These are phyloP conservation scores for Euplexia lucipara DNA, from an alignment of 2,888 invertebrate genomes.

Conservation along the genomic window DNA sequence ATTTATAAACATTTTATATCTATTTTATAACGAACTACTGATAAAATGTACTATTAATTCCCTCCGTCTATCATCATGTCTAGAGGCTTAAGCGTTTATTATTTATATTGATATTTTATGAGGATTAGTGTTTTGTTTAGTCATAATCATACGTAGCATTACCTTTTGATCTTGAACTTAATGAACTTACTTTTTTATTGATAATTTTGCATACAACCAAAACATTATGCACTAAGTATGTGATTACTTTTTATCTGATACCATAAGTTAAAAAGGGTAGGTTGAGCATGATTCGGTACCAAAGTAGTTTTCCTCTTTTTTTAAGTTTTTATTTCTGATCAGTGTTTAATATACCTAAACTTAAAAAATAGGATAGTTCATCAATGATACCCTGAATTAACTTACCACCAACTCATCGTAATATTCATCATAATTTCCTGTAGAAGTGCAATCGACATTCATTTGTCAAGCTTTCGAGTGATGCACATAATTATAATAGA, in stretches of 20 bases:
- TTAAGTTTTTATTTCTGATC: too few species aligned
- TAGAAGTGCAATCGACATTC: background rate
- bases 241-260: too few species aligned
- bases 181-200: conserved; percentile 6
- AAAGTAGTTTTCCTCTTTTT: too few species aligned
- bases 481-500: background rate
- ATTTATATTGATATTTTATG: conserved; percentile 14
- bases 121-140: conserved; percentile 15
- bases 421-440: too few species aligned
- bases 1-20: conserved; percentile 47
- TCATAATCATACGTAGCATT: conserved; percentile 4
- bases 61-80: conserved; percentile 31
- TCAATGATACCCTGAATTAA: too few species aligned
- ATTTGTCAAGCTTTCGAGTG: background rate
- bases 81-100: conserved; percentile 42
- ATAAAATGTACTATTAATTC: conserved; percentile 40
- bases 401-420: too few species aligned
- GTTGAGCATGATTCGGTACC: too few species aligned
- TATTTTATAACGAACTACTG: conserved; percentile 48
- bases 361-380: too few species aligned
- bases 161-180: background rate
- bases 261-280: too few species aligned
- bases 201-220: too few species aligned
- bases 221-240: too few species aligned
- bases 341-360: too few species aligned